Conservation (phyloP, 2,797 vertebrate species). For the Tinamus major region DNA sequence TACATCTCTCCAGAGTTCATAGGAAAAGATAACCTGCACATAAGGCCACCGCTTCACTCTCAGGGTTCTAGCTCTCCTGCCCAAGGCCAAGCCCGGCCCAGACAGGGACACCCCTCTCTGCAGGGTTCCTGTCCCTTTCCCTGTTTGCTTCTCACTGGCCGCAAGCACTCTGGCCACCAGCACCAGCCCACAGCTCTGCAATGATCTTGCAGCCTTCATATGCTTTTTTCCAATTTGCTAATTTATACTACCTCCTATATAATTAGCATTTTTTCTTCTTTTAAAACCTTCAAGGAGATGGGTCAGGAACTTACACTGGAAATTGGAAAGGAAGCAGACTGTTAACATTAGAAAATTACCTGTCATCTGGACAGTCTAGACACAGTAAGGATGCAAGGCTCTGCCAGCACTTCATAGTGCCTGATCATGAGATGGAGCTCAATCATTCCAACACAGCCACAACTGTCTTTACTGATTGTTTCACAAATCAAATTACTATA, state of each 20-base stretch:
- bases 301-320: not conserved
- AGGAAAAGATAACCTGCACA: not conserved
- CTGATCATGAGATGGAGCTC: not conserved
- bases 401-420: not conserved
- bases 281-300: not conserved
- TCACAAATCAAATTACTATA: not conserved
- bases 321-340: not conserved
- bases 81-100: not conserved
- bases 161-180: accelerated
- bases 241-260: not conserved
- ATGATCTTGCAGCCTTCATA: not conserved
- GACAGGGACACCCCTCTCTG: not conserved
- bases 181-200: not conserved
- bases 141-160: not conserved
- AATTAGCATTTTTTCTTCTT: not conserved
- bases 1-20: not conserved
- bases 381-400: not conserved
- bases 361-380: not conserved
- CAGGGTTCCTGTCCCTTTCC: not conserved
- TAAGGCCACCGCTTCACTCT: accelerated
- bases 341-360: not conserved
- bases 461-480: not conserved
- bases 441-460: not conserved
- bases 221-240: accelerated
- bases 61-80: not conserved